Evolutionary conservation across 2,797 vertebrate genomes (phyloP).

Genomic region (Bovichtus variegatus): DNA sequence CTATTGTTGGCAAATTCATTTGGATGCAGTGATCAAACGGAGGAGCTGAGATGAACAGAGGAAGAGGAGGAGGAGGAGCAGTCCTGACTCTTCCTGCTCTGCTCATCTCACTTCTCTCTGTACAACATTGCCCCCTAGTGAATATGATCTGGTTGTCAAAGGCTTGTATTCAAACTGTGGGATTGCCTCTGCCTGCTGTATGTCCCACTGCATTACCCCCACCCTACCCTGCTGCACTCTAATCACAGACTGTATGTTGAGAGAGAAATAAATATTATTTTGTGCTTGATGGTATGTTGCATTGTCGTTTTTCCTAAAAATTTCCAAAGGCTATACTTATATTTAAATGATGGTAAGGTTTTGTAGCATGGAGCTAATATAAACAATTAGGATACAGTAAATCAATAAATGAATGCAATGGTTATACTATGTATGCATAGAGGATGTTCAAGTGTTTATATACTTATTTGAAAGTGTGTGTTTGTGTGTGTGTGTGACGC

Average conservation of each 20-base stretch:
- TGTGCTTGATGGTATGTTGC: constrained; percentile 89
- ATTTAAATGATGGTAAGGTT: not conserved
- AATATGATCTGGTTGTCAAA: constrained; percentile 63
- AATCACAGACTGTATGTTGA: constrained; percentile 90
- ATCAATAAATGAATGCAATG: not conserved
- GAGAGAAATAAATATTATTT: constrained; percentile 96
- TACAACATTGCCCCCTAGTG: constrained; percentile 70
- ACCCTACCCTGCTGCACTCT: constrained; percentile 86
- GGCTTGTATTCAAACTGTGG: constrained; percentile 84
- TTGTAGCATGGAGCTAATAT: not conserved
- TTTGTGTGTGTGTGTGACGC: too few species aligned
- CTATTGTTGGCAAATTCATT: constrained; percentile 53
- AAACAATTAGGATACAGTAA: not conserved
- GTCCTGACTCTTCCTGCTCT: constrained; percentile 26
- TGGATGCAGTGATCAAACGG: constrained; percentile 68
- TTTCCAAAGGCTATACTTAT: not conserved
- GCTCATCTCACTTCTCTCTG: constrained; percentile 49
- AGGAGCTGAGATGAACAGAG: constrained; percentile 52
- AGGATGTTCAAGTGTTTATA: not conserved
- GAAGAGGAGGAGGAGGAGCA: constrained; percentile 34
- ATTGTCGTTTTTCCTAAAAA: not conserved
- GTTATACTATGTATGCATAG: not conserved
- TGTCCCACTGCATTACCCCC: constrained; percentile 83
- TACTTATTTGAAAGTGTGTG: constrained; percentile 19
- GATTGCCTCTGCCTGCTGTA: constrained; percentile 87